These are phyloP conservation scores for Drosophila neocordata DNA, from an alignment of 1,140 invertebrate species.

Conservation along the genomic window DNA sequence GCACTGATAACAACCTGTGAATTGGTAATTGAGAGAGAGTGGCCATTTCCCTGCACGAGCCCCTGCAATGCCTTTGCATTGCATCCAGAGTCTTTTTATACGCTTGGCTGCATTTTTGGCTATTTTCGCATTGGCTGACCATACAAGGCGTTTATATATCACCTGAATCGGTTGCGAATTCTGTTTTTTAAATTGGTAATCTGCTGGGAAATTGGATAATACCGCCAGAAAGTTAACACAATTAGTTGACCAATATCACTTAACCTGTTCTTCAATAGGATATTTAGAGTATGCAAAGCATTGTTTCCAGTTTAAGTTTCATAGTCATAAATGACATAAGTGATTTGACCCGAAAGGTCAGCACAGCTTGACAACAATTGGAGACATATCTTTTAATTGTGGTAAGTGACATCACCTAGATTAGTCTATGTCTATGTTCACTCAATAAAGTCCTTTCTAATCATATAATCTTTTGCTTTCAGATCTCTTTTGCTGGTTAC, in stretches of 20 bases:
- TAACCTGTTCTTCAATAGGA: too few relatives aligned
- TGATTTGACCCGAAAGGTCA: background rate
- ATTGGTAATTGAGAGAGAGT: background rate
- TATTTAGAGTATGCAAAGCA: too few relatives aligned
- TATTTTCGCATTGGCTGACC: background rate
- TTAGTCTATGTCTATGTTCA: too few relatives aligned
- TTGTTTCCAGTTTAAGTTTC: too few relatives aligned
- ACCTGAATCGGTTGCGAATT: background rate
- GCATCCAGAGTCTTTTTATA: background rate
- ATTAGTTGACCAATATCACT: too few relatives aligned
- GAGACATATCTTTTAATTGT: background rate
- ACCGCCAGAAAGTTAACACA: too few relatives aligned
- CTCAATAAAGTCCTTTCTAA: too few relatives aligned
- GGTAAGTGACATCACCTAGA: background rate
- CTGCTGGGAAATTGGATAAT: too few relatives aligned
- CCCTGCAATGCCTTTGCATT: background rate
- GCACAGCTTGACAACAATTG: background rate
- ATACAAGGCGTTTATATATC: background rate
- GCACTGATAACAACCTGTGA: constrained; percentile 7
- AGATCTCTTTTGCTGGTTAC: too few relatives aligned
- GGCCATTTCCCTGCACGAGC: background rate
- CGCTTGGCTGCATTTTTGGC: background rate
- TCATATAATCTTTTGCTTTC: too few relatives aligned
- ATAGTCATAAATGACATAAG: background rate
- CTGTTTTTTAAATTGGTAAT: too few relatives aligned